Percentiles rank a stretch among this genome's conserved stretches.
Conservation (phyloP, 2,797 vertebrate species). For the Xenentodon cancila region DNA sequence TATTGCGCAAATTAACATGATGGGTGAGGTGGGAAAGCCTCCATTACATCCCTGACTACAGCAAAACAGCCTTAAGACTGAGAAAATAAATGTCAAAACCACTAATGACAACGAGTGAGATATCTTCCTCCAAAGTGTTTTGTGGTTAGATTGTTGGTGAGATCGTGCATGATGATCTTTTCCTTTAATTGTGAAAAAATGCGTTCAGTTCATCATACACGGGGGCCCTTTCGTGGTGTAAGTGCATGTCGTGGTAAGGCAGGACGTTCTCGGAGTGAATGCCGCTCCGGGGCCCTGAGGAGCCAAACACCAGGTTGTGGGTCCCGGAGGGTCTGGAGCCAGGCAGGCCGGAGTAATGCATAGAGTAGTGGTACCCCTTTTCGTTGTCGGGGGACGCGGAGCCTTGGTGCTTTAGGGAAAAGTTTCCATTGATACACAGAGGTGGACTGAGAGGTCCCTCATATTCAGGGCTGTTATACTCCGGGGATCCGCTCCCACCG, state of each 20-base stretch:
- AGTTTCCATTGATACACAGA: constrained; percentile 92
- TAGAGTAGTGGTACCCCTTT: constrained; percentile 95
- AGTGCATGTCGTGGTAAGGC: constrained; percentile 94
- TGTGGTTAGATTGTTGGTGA: constrained; percentile 51
- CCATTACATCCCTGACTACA: constrained; percentile 62
- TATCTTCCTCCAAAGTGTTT: constrained; percentile 43
- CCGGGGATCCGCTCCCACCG: constrained; percentile 89
- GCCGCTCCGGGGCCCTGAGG: constrained; percentile 86
- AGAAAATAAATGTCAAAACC: constrained; percentile 41
- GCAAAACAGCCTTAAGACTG: constrained; percentile 20
- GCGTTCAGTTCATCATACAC: constrained; percentile 94
- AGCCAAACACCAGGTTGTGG: constrained; percentile 89
- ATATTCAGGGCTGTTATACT: constrained; percentile 95
- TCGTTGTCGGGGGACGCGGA: constrained; percentile 90
- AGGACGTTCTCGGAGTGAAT: constrained; percentile 92
- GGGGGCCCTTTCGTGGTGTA: constrained; percentile 91
- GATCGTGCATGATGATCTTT: constrained; percentile 34
- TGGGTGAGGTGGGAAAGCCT: constrained; percentile 23
- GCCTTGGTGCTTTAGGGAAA: constrained; percentile 89
- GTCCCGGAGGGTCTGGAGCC: constrained; percentile 84
- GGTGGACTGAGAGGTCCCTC: constrained; percentile 91
- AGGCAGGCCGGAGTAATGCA: constrained; percentile 93
- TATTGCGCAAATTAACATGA: constrained; percentile 29
- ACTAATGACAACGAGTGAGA: constrained; percentile 45
- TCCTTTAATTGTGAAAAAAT: constrained; percentile 92